Base-by-base conservation (phyloP, 2,888 invertebrate species). In the Poecilus cupreus region DNA sequence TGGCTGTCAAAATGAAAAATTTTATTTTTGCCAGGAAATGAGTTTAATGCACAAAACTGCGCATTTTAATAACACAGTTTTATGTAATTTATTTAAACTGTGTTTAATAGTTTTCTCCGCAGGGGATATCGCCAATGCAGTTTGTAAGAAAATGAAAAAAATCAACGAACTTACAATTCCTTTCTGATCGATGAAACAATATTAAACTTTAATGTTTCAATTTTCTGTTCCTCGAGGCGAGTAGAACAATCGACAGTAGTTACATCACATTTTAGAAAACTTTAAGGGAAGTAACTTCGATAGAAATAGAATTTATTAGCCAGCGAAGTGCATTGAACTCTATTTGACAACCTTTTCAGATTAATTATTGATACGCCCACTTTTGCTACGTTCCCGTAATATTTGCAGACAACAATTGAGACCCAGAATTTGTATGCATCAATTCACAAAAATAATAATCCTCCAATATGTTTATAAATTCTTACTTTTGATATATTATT, bases 121-220 rank as follows among this genome's bases (percentile, higher is more conserved):
- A 32, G 8, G 8, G 8, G 32, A 32, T 5, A 32, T 8, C 8
- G 4, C 32, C 8, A 32, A 32, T 32, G 8, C 51, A 54, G 20
- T 54, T 54, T 54, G 32, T 5, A 32, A 32, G 32, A 32, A 32
- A 32, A 32, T 32, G 8, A 32, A 32, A 32, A n/a, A n/a, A n/a
- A n/a, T 10, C 32, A 32, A 32, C 1, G 43, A 43, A 43, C n/a
- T 43, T 43, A 13, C n/a, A 13, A 43, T 43, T 43, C 54, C n/a
- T n/a, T 64, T 32, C 32, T 37, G 26, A 26, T 16, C 32, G 37
- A 64, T 20, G 24, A 18, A 64, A 64, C 26, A 24, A 26, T 22
- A 64, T 64, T 37, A 64, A 64, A 64, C 6, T 64, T 64, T 37
- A 64, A 37, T 64, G 64, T 32, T 64, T 32, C 64, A 64, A 37